Evolutionary conservation across 2,888 invertebrate species (phyloP), one percentile per base, ranked within the genome.

Genomic region (Carcina quercana): DNA sequence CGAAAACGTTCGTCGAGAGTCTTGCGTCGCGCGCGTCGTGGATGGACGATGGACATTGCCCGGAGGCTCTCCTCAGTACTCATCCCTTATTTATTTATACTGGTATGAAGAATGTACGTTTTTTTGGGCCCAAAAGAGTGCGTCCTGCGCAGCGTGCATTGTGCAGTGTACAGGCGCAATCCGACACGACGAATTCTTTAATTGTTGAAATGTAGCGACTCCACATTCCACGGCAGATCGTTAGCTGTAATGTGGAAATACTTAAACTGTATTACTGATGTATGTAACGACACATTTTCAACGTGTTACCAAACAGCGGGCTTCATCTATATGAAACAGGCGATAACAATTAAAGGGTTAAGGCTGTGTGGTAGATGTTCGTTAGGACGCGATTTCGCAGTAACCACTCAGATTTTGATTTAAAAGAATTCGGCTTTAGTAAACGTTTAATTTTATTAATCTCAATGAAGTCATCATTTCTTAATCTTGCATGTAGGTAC

Each of bases 21-120:
- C 51, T 62, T 47, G 62, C 57, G 56, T 52, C 52, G n/a, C n/a
- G n/a, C n/a, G n/a, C n/a, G n/a, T n/a, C n/a, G n/a, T n/a, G n/a
- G n/a, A n/a, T n/a, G n/a, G n/a, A n/a, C n/a, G n/a, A n/a, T 53
- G 49, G 42, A 37, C 46, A 53, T 56, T 55, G 51, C 56, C 51
- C 56, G 50, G 53, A 45, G 54, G 51, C 61, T 58, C 56, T 57
- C 60, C 60, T 47, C 58, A 56, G 66, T 62, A 72, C 76, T 80
- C 80, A 83, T 80, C 76, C 75, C 75, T 79, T 82, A 80, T 82
- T 82, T 83, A 80, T 80, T 74, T 78, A 78, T 76, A 74, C 76
- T 64, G 76, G 75, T 75, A 79, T 72, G 70, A 78, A 62, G 80
- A 75, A 80, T 80, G 69, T 63, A 48, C 50, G 53, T 59, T 75